Percentiles rank a stretch among this genome's conserved stretches.
Evolutionary conservation across 2,797 vertebrate genomes (phyloP).

Genomic region (Macrochelys suwanniensis): DNA sequence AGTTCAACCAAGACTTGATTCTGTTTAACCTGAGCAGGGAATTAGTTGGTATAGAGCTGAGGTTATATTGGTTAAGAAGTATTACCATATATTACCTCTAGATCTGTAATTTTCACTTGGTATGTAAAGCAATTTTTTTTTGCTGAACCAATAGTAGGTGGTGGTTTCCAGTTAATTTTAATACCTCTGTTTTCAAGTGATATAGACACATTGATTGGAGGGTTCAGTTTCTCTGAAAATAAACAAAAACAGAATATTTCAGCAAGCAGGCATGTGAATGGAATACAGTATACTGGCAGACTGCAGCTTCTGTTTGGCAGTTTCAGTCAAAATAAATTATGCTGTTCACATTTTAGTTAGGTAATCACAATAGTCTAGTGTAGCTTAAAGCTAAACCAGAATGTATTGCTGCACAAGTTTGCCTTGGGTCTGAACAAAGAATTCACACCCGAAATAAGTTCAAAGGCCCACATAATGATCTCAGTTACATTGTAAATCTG

Average conservation of each 20-base stretch:
- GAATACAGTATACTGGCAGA: background rate
- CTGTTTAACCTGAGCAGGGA: fast-evolving
- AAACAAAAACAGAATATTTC: background rate
- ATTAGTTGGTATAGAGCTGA: background rate
- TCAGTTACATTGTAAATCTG: background rate
- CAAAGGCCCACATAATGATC: background rate
- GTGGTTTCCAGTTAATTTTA: slow-evolving; percentile 73
- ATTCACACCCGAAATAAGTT: background rate
- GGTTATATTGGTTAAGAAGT: fast-evolving
- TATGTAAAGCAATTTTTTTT: slow-evolving; percentile 61
- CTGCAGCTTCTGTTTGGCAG: background rate
- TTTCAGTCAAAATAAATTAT: background rate
- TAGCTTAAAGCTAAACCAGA: background rate
- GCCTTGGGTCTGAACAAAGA: background rate
- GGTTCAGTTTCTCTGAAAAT: slow-evolving; percentile 77
- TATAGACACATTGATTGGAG: slow-evolving; percentile 63
- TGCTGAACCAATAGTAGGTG: slow-evolving; percentile 53
- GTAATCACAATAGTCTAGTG: background rate
- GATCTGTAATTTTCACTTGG: slow-evolving; percentile 72
- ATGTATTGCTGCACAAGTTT: background rate
- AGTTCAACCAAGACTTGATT: background rate
- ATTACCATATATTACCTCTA: slow-evolving; percentile 29
- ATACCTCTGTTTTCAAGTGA: slow-evolving; percentile 61
- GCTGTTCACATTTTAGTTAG: background rate
- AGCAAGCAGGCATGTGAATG: background rate